Conservation (phyloP, 2,888 invertebrate species). For the Tachystola acroxantha region DNA sequence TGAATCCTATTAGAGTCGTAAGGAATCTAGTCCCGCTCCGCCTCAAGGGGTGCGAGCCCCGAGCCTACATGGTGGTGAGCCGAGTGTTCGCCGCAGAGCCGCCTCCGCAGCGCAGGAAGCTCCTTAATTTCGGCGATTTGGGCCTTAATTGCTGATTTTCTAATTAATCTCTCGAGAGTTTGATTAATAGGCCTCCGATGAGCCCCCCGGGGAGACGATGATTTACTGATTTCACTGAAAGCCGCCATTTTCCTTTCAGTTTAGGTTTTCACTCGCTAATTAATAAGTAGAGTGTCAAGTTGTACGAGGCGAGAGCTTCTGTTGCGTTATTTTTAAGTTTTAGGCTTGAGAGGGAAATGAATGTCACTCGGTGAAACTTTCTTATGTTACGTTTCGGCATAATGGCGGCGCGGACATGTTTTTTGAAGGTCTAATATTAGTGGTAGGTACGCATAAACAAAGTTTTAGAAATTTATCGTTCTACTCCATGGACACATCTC, state of each 20-base stretch:
- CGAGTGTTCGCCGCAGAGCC: constrained; percentile 6
- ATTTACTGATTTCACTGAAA: constrained; percentile 49
- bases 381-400: background rate
- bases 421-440: background rate
- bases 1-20: too few species aligned
- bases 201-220: constrained; percentile 30
- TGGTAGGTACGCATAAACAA: too few species aligned
- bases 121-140: constrained; percentile 51
- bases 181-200: constrained; percentile 69
- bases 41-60: too few species aligned
- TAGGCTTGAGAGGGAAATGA: background rate
- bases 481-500: constrained; percentile 38
- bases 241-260: constrained; percentile 28
- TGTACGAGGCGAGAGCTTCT: constrained; percentile 24
- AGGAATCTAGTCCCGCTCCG: too few species aligned
- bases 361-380: background rate
- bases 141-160: constrained; percentile 67
- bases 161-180: constrained; percentile 71
- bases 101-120: constrained; percentile 12
- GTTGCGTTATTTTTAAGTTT: constrained; percentile 21
- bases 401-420: background rate
- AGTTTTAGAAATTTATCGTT: too few species aligned
- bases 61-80: too few species aligned
- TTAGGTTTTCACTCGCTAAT: constrained; percentile 50
- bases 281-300: constrained; percentile 48